Evolutionary conservation across 1,140 invertebrate species (phyloP).

Genomic region (Heterodera schachtii): DNA sequence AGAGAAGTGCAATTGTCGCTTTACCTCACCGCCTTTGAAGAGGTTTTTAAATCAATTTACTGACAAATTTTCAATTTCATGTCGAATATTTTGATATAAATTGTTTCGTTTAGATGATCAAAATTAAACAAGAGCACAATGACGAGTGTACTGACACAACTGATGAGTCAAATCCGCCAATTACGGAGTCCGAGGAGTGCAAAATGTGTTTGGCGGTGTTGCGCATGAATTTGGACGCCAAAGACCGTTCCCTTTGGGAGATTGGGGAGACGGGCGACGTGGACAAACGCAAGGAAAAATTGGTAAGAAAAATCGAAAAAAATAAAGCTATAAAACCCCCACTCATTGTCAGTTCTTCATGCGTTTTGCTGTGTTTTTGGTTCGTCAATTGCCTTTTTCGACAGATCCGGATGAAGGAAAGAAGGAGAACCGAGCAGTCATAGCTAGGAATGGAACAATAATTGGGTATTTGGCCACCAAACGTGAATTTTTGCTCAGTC

Average conservation of each 20-base stretch:
- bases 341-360: neutral
- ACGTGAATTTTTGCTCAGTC: conserved; percentile 13
- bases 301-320: neutral
- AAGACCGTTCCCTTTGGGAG: conserved; percentile 1
- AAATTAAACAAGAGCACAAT: neutral
- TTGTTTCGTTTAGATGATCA: conserved; percentile 12
- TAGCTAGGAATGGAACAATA: neutral
- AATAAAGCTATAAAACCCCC: no score
- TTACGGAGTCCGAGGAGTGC: neutral
- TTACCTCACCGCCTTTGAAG: conserved; percentile 7
- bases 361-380: conserved; percentile 21
- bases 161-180: neutral
- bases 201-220: conserved; percentile 7
- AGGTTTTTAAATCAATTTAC: neutral
- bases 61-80: no score
- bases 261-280: neutral
- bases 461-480: conserved; percentile 10
- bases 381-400: conserved; percentile 23
- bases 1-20: neutral
- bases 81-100: neutral
- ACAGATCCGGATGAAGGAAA: neutral
- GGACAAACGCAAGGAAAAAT: neutral
- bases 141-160: neutral
- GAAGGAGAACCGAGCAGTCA: neutral
- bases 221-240: conserved; percentile 2